phyloP scores from a whole-genome alignment of 2,797 vertebrate species.

The Alfaro cultratus region DNA sequence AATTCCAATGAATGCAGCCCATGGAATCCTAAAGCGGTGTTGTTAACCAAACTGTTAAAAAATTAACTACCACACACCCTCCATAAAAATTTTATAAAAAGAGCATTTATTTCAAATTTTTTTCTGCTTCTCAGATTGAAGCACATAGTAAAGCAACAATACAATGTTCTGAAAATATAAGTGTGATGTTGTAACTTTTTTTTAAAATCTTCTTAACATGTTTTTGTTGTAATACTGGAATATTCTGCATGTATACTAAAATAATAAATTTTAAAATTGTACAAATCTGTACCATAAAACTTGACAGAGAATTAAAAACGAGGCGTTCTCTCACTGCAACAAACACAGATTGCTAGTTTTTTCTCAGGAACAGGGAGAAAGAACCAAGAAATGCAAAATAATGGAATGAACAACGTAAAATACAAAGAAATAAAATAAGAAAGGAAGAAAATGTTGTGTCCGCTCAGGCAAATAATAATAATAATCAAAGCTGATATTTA shows the following conservation, averaged over 20 bases:
- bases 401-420: constrained; percentile 66
- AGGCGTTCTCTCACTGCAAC: constrained; percentile 92
- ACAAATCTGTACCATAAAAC: constrained; percentile 99
- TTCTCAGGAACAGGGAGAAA: constrained; percentile 90
- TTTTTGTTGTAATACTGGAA: constrained; percentile 93
- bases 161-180: constrained; percentile 99
- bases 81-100: constrained; percentile 84
- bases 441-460: constrained; percentile 75
- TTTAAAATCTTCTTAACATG: constrained; percentile 81
- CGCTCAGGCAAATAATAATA: constrained; percentile 34
- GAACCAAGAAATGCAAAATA: constrained; percentile 84
- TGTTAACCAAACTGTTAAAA: neutral
- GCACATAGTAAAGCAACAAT: constrained; percentile 99
- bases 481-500: constrained; percentile 35
- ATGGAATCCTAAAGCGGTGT: neutral
- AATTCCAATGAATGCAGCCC: neutral
- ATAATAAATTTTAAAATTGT: constrained; percentile 99
- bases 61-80: constrained; percentile 35
- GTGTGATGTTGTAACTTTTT: constrained; percentile 94
- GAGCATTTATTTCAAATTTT: constrained; percentile 97
- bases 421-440: constrained; percentile 6
- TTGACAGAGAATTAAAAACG: constrained; percentile 96
- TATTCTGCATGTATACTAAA: constrained; percentile 99
- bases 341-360: constrained; percentile 87
- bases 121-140: constrained; percentile 96